These are phyloP conservation scores for Pammene fasciana DNA, from an alignment of 2,888 invertebrate genomes.

Conservation along the genomic window DNA sequence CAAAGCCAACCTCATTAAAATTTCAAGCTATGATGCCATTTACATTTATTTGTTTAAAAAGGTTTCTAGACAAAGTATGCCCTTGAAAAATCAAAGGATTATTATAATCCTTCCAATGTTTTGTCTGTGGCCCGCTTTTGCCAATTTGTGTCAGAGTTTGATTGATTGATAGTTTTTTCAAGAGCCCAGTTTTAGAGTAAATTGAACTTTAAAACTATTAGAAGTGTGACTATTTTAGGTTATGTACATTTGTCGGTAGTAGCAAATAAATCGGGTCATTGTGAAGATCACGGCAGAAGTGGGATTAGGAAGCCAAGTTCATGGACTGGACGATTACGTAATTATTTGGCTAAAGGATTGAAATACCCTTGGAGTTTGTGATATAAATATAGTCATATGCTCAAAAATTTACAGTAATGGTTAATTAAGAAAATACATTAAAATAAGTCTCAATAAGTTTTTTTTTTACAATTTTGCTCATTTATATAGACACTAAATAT, in stretches of 20 bases:
- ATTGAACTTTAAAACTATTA: neutral
- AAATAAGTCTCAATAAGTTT: too few species aligned
- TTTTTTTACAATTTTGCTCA: too few species aligned
- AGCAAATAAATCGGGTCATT: conserved; percentile 28
- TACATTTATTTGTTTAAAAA: neutral
- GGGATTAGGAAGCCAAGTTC: conserved; percentile 54
- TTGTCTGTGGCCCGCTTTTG: conserved; percentile 46
- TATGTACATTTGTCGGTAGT: neutral
- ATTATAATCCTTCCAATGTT: conserved; percentile 47
- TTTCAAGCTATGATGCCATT: neutral
- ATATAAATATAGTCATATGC: too few species aligned
- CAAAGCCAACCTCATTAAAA: too few species aligned
- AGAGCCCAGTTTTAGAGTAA: neutral
- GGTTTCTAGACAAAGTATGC: conserved; percentile 33
- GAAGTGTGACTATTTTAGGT: neutral
- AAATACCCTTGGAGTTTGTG: too few species aligned
- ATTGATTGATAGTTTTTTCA: conserved; percentile 49
- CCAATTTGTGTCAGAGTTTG: conserved; percentile 49
- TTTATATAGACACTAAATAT: too few species aligned
- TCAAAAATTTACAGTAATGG: too few species aligned
- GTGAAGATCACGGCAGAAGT: conserved; percentile 45
- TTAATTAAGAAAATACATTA: too few species aligned
- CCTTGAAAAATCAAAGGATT: conserved; percentile 50
- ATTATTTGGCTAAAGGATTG: neutral
- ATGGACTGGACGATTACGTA: conserved; percentile 38